These are phyloP conservation scores for Tribolium castaneum DNA, from an alignment of 1,140 invertebrate genomes.

Conservation along the genomic window DNA sequence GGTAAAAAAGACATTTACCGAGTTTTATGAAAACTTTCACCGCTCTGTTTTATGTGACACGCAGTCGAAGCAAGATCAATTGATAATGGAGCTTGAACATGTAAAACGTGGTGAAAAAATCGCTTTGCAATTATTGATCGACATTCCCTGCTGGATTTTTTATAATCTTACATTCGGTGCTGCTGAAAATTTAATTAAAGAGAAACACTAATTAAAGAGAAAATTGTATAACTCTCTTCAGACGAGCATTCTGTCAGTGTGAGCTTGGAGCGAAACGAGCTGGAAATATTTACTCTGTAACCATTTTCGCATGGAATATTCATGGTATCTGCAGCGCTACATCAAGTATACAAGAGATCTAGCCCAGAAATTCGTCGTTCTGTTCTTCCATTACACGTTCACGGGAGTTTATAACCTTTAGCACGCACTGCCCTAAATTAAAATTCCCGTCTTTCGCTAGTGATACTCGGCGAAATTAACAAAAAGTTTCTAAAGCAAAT, in stretches of 20 bases:
- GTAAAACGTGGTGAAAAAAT: not conserved
- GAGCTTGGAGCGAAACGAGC: not conserved
- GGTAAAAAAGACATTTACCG: not conserved
- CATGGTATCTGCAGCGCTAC: conserved; percentile 48
- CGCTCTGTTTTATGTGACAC: not conserved
- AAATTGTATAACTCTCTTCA: not conserved
- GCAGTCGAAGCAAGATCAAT: not conserved
- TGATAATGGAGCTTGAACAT: not conserved
- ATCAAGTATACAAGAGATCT: conserved; percentile 43
- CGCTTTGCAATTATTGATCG: not conserved
- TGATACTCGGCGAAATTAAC: not conserved
- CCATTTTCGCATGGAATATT: conserved; percentile 47
- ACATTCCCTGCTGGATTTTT: not conserved
- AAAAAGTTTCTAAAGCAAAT: not conserved
- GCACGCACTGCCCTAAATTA: conserved; percentile 1
- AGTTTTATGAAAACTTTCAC: not conserved
- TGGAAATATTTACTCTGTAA: conserved; percentile 33
- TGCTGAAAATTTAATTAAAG: conserved; percentile 12
- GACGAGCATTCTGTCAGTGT: not conserved
- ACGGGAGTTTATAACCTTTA: not conserved
- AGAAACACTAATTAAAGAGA: conserved; percentile 15
- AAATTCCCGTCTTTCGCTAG: not conserved
- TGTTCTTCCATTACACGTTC: conserved; percentile 14
- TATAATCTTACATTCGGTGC: not conserved
- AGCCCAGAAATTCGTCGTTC: conserved; percentile 25